phyloP scores from a whole-genome alignment of 2,888 invertebrate genomes.

The Campopleginae sp. region DNA sequence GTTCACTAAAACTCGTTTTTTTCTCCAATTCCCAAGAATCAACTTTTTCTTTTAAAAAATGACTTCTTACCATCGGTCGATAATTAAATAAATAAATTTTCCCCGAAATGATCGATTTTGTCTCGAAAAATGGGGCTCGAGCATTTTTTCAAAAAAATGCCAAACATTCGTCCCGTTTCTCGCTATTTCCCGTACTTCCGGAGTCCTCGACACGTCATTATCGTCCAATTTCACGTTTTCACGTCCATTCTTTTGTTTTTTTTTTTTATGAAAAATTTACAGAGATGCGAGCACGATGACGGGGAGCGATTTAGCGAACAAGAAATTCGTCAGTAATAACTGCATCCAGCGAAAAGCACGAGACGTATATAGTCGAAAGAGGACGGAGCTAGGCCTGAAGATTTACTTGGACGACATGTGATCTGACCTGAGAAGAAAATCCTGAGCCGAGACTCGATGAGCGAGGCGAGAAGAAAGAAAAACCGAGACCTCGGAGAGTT shows the following conservation, averaged over 20 bases:
- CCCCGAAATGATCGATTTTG: too few relatives aligned
- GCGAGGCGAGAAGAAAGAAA: background rate
- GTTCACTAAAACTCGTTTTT: background rate
- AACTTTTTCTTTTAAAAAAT: too few relatives aligned
- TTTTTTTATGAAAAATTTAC: background rate
- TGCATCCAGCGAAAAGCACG: slow-evolving; percentile 73
- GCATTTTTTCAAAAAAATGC: too few relatives aligned
- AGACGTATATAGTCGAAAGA: slow-evolving; percentile 86
- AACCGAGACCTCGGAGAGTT: background rate
- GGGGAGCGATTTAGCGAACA: background rate
- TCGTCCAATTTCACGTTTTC: too few relatives aligned
- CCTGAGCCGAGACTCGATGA: slow-evolving; percentile 47
- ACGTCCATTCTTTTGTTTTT: background rate
- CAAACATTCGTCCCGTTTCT: too few relatives aligned
- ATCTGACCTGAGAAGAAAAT: slow-evolving; percentile 67
- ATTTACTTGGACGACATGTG: slow-evolving; percentile 88
- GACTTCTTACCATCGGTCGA: too few relatives aligned
- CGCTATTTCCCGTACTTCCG: too few relatives aligned
- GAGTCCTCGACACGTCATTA: background rate
- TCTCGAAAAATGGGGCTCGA: too few relatives aligned
- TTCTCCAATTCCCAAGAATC: background rate
- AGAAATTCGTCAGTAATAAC: background rate
- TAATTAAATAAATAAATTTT: too few relatives aligned
- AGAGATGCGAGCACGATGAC: slow-evolving; percentile 10
- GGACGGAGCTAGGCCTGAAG: slow-evolving; percentile 88